phyloP scores from a whole-genome alignment of 2,113 vertebrate species.

The Balaeniceps rex region DNA sequence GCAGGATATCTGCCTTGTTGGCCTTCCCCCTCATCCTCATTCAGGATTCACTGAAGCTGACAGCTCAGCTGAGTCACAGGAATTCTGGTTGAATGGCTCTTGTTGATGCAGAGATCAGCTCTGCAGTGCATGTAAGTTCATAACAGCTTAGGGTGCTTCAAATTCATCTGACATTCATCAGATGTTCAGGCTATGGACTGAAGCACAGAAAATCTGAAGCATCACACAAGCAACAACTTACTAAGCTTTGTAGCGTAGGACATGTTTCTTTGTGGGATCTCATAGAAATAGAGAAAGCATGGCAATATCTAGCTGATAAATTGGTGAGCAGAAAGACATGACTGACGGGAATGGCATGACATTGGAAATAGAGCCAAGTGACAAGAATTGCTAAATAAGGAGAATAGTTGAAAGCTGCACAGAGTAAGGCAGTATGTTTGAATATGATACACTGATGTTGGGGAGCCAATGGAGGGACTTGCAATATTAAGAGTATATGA shows the following conservation, averaged over 20 bases:
- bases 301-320: neutral
- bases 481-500: neutral
- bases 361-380: neutral
- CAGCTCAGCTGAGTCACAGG: neutral
- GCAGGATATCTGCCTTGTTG: no score
- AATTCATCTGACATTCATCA: neutral
- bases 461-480: neutral
- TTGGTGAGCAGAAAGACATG: neutral
- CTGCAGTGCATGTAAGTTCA: neutral
- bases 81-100: neutral
- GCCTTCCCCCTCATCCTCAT: no score
- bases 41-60: neutral
- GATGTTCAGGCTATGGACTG: neutral
- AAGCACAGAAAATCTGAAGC: neutral
- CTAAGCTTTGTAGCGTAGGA: neutral
- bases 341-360: neutral
- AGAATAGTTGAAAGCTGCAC: neutral
- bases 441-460: neutral
- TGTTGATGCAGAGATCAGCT: neutral
- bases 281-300: neutral
- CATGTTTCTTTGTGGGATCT: neutral
- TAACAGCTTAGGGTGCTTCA: neutral
- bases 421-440: neutral
- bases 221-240: no score
- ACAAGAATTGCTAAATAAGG: neutral